Conservation (phyloP, 2,888 invertebrate genomes). For the Diarsia rubi region DNA sequence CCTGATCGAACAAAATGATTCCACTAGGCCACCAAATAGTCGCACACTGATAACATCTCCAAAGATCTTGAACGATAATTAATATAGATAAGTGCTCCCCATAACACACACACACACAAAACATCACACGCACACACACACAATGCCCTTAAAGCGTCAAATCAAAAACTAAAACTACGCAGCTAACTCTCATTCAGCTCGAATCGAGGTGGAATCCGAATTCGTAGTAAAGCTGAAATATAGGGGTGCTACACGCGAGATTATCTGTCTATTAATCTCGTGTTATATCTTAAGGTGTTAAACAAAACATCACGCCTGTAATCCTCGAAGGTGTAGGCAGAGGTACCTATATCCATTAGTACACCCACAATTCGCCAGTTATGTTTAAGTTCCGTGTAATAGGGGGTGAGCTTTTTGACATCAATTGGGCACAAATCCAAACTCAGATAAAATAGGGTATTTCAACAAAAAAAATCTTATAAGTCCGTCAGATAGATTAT, state of each 20-base stretch:
- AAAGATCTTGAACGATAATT: conserved; percentile 47
- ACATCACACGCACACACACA: not conserved
- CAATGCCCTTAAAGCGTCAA: conserved; percentile 26
- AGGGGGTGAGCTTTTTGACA: too few species aligned
- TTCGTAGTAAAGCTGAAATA: conserved; percentile 34
- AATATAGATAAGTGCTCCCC: conserved; percentile 57
- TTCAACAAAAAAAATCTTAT: too few species aligned
- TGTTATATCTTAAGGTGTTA: not conserved
- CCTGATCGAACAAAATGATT: conserved; percentile 27
- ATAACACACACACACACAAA: conserved; percentile 11
- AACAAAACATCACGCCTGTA: not conserved
- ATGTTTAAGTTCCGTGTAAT: too few species aligned
- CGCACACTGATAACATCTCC: not conserved
- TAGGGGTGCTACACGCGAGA: conserved; percentile 31
- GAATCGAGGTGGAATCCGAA: conserved; percentile 47
- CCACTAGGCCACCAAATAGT: conserved; percentile 4
- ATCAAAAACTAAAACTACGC: conserved; percentile 61
- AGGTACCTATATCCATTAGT: too few species aligned
- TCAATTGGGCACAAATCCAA: too few species aligned
- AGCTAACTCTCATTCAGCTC: conserved; percentile 53
- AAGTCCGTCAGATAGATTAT: too few species aligned
- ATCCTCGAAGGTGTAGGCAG: too few species aligned
- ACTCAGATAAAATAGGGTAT: too few species aligned
- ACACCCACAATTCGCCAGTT: too few species aligned
- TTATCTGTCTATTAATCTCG: not conserved